Conservation (phyloP, 1,140 invertebrate genomes). For the Tribolium castaneum region DNA sequence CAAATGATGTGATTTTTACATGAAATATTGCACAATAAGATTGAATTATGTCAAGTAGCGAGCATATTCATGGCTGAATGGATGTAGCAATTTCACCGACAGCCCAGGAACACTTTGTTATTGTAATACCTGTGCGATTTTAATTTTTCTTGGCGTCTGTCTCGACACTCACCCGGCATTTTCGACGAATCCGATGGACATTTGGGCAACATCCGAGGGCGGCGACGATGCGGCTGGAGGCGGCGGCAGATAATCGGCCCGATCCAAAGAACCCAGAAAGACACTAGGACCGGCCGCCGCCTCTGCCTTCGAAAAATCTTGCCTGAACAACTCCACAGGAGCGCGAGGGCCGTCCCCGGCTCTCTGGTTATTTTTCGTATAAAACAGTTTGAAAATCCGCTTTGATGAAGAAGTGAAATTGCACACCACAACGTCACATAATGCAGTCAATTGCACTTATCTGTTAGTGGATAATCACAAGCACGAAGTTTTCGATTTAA, state of each 20-base stretch:
- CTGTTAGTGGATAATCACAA: constrained; percentile 1
- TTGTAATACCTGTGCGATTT: constrained; percentile 27
- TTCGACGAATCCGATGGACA: constrained; percentile 52
- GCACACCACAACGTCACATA: constrained; percentile 3
- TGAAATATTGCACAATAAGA: constrained; percentile 31
- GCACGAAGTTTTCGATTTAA: background rate
- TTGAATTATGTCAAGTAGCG: constrained; percentile 35
- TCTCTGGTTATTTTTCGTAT: constrained; percentile 50
- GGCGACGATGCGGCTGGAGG: constrained; percentile 50
- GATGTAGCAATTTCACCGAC: constrained; percentile 28
- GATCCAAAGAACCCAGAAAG: constrained; percentile 53
- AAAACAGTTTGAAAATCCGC: constrained; percentile 53
- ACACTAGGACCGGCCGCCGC: constrained; percentile 49
- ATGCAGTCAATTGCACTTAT: background rate
- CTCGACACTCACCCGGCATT: constrained; percentile 55
- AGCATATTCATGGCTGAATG: constrained; percentile 30
- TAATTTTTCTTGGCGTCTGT: background rate
- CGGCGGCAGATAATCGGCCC: constrained; percentile 52
- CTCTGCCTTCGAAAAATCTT: constrained; percentile 51
- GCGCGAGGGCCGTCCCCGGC: constrained; percentile 48
- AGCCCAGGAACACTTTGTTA: constrained; percentile 21
- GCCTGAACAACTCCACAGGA: constrained; percentile 51
- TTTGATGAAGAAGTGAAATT: background rate
- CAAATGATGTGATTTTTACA: constrained; percentile 29
- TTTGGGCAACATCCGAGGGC: constrained; percentile 49